phyloP scores from a whole-genome alignment of 1,140 invertebrate species.

The Drosophila santomea region DNA sequence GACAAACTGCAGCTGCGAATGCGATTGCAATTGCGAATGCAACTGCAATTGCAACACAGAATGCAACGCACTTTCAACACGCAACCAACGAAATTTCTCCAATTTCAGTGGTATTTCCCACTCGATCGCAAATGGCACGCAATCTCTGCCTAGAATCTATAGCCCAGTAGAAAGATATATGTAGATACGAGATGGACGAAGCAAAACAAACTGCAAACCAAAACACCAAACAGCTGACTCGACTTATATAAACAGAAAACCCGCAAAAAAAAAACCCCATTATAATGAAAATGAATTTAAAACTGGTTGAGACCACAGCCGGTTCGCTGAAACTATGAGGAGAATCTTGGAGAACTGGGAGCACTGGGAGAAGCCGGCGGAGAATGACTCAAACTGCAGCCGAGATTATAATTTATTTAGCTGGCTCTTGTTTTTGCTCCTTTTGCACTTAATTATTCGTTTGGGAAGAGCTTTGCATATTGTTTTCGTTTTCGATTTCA shows the following conservation, averaged over 20 bases:
- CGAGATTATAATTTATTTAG: conserved; percentile 45
- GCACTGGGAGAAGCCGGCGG: conserved; percentile 60
- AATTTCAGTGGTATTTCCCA: conserved; percentile 53
- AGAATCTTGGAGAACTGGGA: conserved; percentile 48
- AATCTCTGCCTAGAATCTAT: conserved; percentile 53
- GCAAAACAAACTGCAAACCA: conserved; percentile 51
- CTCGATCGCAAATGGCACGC: conserved; percentile 32
- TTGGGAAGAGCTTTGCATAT: conserved; percentile 58
- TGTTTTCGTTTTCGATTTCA: conserved; percentile 41
- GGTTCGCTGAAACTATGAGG: conserved; percentile 33
- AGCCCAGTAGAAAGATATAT: conserved; percentile 25
- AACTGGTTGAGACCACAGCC: conserved; percentile 60
- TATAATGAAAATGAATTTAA: conserved; percentile 63
- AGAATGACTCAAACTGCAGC: conserved; percentile 62
- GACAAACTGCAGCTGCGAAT: conserved; percentile 75
- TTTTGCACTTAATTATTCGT: conserved; percentile 58
- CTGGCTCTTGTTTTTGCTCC: conserved; percentile 24
- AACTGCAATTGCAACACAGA: conserved; percentile 37
- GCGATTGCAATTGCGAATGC: conserved; percentile 8
- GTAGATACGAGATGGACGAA: conserved; percentile 28
- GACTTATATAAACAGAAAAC: conserved; percentile 40
- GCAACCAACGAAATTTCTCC: conserved; percentile 63
- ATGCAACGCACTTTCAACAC: conserved; percentile 62
- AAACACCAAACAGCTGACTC: conserved; percentile 75
- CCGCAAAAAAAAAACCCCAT: conserved; percentile 51